Base-by-base conservation (phyloP, 2,113 vertebrate species). In the Melanerpes aurifrons region DNA sequence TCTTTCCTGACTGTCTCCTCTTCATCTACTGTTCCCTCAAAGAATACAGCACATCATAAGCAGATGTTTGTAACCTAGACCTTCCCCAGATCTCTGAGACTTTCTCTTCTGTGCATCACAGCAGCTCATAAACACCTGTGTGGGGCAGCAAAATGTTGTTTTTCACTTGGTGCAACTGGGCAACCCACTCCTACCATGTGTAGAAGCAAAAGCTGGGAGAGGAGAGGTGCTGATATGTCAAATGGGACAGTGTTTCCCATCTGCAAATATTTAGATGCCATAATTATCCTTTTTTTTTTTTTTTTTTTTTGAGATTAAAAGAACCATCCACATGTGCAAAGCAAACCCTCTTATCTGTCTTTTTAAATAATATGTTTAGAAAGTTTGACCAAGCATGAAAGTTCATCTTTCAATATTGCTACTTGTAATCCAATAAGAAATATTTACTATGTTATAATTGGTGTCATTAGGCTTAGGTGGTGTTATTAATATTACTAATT, bases 381-480 rank as follows among this genome's bases (percentile, higher is more conserved):
- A 95, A 97, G 93, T 96, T 93, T 96, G 97, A 97, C 97, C 64
- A 12, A 97, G 96, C 37, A 59, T 96, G 95, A 75, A 97, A 97
- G 96, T 97, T 97, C 97, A 96, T 97, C 95, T 97, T 95, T 96
- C 96, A 96, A 86, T 95, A 96, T 94, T 93, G 92, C 81, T 95
- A 89, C 97, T 97, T 97, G 95, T 98, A 96, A 98, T 96, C 94
- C 90, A 80, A 77, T 95, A 63, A 47, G 93, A 76, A 88, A 96
- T 98, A 97, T 98, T 98, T 98, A 97, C 97, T 71, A 53, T 96
- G 94, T 94, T 97, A 63, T 98, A 98, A 98, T 98, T 98, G 97
- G 89, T 94, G 95, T 98, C 97, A 97, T 98, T 98, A 98, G 97
- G 95, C 96, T 97, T 97, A 97, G 97, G 97, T 98, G 96, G 97